phyloP scores from a whole-genome alignment of 2,797 vertebrate genomes.

The Trachops cirrhosus region DNA sequence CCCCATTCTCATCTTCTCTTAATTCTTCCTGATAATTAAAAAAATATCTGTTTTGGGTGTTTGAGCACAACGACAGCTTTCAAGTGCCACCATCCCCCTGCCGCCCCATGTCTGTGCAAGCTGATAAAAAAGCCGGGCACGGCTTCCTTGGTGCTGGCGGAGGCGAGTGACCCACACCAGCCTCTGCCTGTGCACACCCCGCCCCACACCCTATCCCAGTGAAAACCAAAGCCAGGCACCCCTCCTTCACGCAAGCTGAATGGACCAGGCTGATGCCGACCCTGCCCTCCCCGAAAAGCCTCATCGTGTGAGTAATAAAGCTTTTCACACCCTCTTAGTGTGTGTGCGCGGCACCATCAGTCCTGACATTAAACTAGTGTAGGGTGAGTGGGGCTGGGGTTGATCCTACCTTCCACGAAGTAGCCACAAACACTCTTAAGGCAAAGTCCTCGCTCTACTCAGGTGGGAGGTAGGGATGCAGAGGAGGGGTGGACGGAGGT shows the following conservation, averaged over 20 bases:
- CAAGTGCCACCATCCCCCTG: neutral
- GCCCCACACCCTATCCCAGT: neutral
- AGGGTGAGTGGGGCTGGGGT: too few relatives aligned
- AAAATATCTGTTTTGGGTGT: neutral
- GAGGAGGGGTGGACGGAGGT: neutral
- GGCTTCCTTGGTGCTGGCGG: neutral
- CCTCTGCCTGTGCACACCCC: neutral
- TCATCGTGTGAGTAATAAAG: neutral
- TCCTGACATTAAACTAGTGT: neutral
- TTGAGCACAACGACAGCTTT: neutral
- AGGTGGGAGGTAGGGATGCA: neutral
- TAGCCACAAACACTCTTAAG: neutral
- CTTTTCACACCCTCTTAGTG: neutral
- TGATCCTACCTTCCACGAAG: neutral
- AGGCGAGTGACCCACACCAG: neutral
- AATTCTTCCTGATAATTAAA: neutral
- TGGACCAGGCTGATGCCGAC: neutral
- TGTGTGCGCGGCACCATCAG: too few relatives aligned
- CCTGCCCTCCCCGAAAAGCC: neutral
- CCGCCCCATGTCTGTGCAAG: neutral
- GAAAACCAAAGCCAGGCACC: neutral
- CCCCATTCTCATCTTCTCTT: neutral
- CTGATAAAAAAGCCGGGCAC: neutral
- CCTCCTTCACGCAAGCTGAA: neutral
- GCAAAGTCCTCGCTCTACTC: neutral